A percentile compares a stretch with the other conserved stretches of the same genome.
Conservation (phyloP, 1,140 invertebrate species). For the Papilio dardanus region DNA sequence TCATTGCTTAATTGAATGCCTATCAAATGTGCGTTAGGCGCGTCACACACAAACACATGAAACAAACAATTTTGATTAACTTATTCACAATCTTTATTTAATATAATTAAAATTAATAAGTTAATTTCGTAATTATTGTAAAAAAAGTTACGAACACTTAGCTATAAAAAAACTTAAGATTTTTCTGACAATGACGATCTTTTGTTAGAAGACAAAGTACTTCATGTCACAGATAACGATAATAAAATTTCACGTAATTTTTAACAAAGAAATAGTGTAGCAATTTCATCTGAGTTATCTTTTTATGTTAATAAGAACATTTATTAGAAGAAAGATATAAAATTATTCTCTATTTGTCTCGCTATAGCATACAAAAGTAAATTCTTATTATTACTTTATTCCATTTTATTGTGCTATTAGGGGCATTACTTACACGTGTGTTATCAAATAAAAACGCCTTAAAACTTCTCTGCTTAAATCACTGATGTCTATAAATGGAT, state of each 20-base stretch:
- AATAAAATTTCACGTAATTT: slow-evolving; percentile 17
- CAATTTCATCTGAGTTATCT: slow-evolving; percentile 9
- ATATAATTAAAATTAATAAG: neutral
- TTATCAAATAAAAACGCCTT: too few species aligned
- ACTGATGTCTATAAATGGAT: too few species aligned
- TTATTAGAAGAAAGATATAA: slow-evolving; percentile 4
- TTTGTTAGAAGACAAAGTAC: neutral
- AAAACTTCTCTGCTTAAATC: too few species aligned
- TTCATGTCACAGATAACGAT: slow-evolving; percentile 14
- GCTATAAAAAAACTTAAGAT: too few species aligned
- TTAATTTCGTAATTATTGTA: too few species aligned
- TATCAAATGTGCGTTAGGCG: slow-evolving; percentile 7
- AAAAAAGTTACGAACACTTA: too few species aligned
- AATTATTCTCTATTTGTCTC: neutral
- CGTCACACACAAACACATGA: neutral
- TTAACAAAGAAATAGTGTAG: slow-evolving; percentile 19
- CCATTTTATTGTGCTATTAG: too few species aligned
- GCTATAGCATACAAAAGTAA: neutral
- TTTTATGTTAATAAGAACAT: slow-evolving; percentile 4
- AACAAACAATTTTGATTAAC: neutral
- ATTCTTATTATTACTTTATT: neutral
- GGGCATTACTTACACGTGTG: too few species aligned
- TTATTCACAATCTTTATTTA: neutral
- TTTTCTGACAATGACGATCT: too few species aligned
- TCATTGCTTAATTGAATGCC: slow-evolving; percentile 23